Evolutionary conservation across 2,113 vertebrate species (phyloP).

Genomic region (Scartelaos histophorus): DNA sequence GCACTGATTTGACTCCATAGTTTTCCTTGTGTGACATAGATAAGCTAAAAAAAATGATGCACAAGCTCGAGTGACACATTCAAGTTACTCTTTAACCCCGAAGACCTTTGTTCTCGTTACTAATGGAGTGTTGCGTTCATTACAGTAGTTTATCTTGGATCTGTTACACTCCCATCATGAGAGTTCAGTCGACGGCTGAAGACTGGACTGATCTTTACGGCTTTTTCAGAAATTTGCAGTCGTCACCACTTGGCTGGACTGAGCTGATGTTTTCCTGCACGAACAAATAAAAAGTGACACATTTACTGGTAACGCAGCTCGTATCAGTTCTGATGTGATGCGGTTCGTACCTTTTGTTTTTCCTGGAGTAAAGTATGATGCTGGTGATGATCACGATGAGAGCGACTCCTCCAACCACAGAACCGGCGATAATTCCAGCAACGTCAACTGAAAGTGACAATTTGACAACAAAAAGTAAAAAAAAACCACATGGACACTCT

Average conservation of each 20-base stretch:
- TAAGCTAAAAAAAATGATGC: not conserved
- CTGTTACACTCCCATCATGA: not conserved
- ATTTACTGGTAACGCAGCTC: not conserved
- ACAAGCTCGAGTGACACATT: too few species aligned
- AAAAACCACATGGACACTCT: too few species aligned
- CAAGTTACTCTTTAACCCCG: conserved; percentile 10
- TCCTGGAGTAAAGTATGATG: conserved; percentile 42
- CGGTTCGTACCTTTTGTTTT: conserved; percentile 40
- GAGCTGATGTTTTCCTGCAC: conserved; percentile 32
- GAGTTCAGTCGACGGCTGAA: not conserved
- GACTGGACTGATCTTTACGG: not conserved
- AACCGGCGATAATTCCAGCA: conserved; percentile 58
- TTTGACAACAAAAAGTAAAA: not conserved
- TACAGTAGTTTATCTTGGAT: not conserved
- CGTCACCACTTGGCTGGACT: not conserved
- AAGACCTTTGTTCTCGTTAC: not conserved
- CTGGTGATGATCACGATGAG: conserved; percentile 41
- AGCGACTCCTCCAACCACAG: conserved; percentile 48
- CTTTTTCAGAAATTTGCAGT: conserved; percentile 6
- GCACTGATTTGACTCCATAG: too few species aligned
- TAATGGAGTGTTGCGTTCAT: not conserved
- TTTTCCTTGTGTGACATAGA: not conserved
- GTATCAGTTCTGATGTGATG: too few species aligned
- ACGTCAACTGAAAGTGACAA: conserved; percentile 45
- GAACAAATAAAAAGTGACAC: conserved; percentile 11